Evolutionary conservation across 2,888 invertebrate genomes (phyloP).

Genomic region (Villa cingulata): DNA sequence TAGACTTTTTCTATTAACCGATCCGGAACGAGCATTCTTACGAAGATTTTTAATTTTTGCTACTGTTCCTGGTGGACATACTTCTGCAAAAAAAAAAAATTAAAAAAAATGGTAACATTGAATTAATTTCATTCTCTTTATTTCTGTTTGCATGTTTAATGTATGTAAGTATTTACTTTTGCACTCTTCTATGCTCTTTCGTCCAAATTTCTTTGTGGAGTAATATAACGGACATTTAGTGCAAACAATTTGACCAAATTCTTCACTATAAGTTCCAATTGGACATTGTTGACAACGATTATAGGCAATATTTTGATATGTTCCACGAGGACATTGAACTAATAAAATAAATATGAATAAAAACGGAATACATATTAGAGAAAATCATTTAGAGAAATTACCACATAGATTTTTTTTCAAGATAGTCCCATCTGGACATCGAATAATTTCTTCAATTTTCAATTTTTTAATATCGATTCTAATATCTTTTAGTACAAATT

Average conservation of each 20-base stretch:
- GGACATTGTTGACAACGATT: slow-evolving; percentile 45
- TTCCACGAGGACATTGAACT: slow-evolving; percentile 53
- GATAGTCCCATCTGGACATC: slow-evolving; percentile 42
- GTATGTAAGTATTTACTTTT: slow-evolving; percentile 34
- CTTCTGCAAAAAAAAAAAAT: slow-evolving; percentile 28
- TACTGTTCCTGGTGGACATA: slow-evolving; percentile 43
- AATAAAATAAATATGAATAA: slow-evolving; percentile 14
- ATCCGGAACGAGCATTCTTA: slow-evolving; percentile 9
- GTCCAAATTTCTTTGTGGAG: slow-evolving; percentile 41
- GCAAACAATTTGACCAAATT: slow-evolving; percentile 42
- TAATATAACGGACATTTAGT: slow-evolving; percentile 42
- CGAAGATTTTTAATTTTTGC: slow-evolving; percentile 30
- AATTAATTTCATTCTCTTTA: background rate
- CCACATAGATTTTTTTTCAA: slow-evolving; percentile 42
- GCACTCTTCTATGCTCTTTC: slow-evolving; percentile 39
- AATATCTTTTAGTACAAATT: slow-evolving; percentile 14
- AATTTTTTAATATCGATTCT: slow-evolving; percentile 18
- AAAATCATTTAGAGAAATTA: slow-evolving; percentile 25
- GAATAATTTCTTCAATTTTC: slow-evolving; percentile 20
- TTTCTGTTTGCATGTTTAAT: background rate
- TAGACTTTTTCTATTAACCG: slow-evolving; percentile 33
- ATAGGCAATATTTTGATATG: slow-evolving; percentile 42
- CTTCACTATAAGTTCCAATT: slow-evolving; percentile 45
- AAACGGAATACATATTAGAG: slow-evolving; percentile 15
- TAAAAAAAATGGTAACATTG: background rate